phyloP scores from a whole-genome alignment of 2,797 vertebrate species.

The Microchirus variegatus region DNA sequence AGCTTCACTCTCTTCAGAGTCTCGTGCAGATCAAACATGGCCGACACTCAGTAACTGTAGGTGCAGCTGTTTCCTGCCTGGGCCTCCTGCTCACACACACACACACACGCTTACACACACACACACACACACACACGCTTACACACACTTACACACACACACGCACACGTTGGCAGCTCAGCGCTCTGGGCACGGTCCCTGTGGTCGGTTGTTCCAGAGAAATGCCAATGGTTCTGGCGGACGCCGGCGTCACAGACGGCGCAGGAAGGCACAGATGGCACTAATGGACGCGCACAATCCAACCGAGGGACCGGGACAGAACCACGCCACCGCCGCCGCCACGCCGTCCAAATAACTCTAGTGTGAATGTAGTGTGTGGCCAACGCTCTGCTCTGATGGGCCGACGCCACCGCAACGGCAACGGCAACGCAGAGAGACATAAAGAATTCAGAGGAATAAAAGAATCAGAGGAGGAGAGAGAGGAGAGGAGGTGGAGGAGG shows the following conservation, averaged over 20 bases:
- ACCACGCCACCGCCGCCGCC: conserved; percentile 88
- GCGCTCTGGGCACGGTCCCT: conserved; percentile 80
- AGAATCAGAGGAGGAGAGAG: conserved; percentile 74
- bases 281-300: conserved; percentile 99
- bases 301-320: conserved; percentile 91
- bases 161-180: conserved; percentile 82
- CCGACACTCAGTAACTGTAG: conserved; percentile 45
- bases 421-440: conserved; percentile 65
- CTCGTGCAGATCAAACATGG: conserved; percentile 50
- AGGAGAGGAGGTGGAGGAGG: conserved; percentile 45
- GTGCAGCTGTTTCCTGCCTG: conserved; percentile 82
- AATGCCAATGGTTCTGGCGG: conserved; percentile 97
- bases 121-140: conserved; percentile 83
- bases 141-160: conserved; percentile 83
- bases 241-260: conserved; percentile 93
- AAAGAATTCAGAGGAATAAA: conserved; percentile 80
- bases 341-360: conserved; percentile 94
- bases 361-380: conserved; percentile 80
- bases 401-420: too few species aligned
- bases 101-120: conserved; percentile 73
- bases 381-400: conserved; percentile 64
- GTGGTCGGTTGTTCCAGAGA: conserved; percentile 88
- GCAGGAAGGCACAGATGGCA: conserved; percentile 97
- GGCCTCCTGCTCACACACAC: conserved; percentile 28
- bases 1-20: background rate